A percentile compares a stretch with the other conserved stretches of the same genome.
Evolutionary conservation across 2,888 invertebrate species (phyloP).

Genomic region (Ommatoiulus sabulosus): DNA sequence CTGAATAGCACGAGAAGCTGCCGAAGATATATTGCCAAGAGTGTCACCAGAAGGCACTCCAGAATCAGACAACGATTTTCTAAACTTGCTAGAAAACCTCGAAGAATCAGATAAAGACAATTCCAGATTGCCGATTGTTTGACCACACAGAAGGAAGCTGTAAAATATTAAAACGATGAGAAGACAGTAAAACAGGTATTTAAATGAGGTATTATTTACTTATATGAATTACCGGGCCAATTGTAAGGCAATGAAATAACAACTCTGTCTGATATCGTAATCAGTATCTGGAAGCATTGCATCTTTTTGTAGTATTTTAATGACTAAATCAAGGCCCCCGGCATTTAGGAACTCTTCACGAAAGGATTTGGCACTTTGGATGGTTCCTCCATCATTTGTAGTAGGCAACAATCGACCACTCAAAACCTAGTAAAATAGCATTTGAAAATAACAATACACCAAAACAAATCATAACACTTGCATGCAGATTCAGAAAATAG

Average conservation of each 20-base stretch:
- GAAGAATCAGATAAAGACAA: constrained; percentile 56
- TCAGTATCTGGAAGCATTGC: constrained; percentile 68
- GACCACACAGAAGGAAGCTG: constrained; percentile 68
- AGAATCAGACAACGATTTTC: constrained; percentile 42
- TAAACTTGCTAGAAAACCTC: constrained; percentile 54
- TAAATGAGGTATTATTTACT: background rate
- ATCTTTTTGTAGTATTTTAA: constrained; percentile 68
- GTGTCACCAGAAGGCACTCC: constrained; percentile 22
- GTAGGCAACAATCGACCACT: constrained; percentile 69
- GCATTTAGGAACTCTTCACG: constrained; percentile 68
- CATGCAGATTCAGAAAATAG: background rate
- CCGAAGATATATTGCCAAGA: constrained; percentile 59
- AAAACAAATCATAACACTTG: background rate
- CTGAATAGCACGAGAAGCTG: constrained; percentile 65
- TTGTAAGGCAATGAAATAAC: constrained; percentile 68
- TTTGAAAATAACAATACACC: background rate
- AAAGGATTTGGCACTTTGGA: constrained; percentile 66
- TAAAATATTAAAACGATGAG: background rate
- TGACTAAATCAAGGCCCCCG: constrained; percentile 68
- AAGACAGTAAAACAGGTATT: background rate
- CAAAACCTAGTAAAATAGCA: constrained; percentile 65
- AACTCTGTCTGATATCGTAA: constrained; percentile 69
- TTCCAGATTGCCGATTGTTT: constrained; percentile 64
- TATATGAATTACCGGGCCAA: constrained; percentile 66
- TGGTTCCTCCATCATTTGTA: constrained; percentile 64